Evolutionary conservation across 2,797 vertebrate genomes (phyloP), one percentile per base, ranked within the genome.

Genomic region (Cichlasoma orientale): DNA sequence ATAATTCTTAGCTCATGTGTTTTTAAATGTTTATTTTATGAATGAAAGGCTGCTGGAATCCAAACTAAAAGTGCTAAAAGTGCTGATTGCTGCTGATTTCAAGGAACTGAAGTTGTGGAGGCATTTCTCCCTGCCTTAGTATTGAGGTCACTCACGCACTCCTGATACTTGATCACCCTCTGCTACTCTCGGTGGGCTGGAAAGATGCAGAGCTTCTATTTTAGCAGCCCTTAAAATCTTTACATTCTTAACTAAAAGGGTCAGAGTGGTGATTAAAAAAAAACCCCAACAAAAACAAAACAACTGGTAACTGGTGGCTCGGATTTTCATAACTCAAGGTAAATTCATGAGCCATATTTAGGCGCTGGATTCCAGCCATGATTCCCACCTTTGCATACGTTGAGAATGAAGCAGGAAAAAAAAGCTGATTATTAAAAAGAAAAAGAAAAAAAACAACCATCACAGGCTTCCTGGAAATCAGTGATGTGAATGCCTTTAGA

Each of bases 121-220:
- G 54, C 7, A 29, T 36, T 50, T 73, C 74, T 80, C 31, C 56
- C 14, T 50, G 55, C 8, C 31, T 72, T 19, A 52, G 77, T 58
- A 72, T 38, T 68, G 33, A 59, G 77, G 75, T 77, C 57, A 79
- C 36, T 75, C 50, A 61, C 44, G 54, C 16, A 6, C 23, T 52
- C 33, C 8, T 75, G 82, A 86, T 66, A 88, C 73, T 54, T 61
- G 85, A 88, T 74, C 78, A 5, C 59, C 36, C 36, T 75, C 66
- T 53, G 75, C 83, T 83, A 31, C 59, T 70, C 63, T 52, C 25
- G 71, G 78, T 56, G 70, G 68, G 73, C 16, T 9, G 63, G 36
- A 86, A 75, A 75, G 21, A 84, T 59, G 66, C 77, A 74, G 70
- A 68, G 56, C 47, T 86, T 50, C 57, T 73, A 75, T 80, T 92